Conservation (phyloP, 2,888 invertebrate genomes). For the Exephanes ischioxanthus region DNA sequence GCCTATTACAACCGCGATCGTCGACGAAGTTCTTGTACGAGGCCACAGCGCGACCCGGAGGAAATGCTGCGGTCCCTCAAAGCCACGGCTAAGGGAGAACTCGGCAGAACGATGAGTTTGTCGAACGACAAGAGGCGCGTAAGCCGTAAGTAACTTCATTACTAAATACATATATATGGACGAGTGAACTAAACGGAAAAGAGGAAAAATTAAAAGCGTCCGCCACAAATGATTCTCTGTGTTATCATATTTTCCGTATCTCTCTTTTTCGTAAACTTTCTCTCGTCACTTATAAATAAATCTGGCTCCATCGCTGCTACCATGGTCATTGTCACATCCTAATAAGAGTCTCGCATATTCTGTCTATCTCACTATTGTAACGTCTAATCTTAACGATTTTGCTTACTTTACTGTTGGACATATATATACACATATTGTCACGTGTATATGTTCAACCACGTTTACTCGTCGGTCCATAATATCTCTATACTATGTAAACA, state of each 20-base stretch:
- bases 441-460: constrained; percentile 54
- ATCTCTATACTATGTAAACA: constrained; percentile 24
- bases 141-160: constrained; percentile 88
- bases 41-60: constrained; percentile 91
- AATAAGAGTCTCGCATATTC: constrained; percentile 51
- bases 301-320: constrained; percentile 60
- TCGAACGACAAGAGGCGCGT: constrained; percentile 87
- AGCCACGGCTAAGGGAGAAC: constrained; percentile 91
- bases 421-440: constrained; percentile 57
- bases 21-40: constrained; percentile 92
- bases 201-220: background rate
- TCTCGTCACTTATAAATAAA: constrained; percentile 36
- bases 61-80: constrained; percentile 92
- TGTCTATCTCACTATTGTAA: constrained; percentile 50
- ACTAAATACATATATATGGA: constrained; percentile 29
- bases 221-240: constrained; percentile 16
- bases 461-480: constrained; percentile 41
- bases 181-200: constrained; percentile 46
- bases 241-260: constrained; percentile 28
- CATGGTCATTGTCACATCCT: constrained; percentile 62
- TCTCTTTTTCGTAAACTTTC: constrained; percentile 62
- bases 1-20: constrained; percentile 88
- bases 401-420: constrained; percentile 43
- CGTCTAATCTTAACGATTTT: constrained; percentile 39
- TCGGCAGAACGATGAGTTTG: constrained; percentile 93